These are phyloP conservation scores for Pagetopsis macropterus DNA, from an alignment of 2,797 vertebrate genomes.

Conservation along the genomic window DNA sequence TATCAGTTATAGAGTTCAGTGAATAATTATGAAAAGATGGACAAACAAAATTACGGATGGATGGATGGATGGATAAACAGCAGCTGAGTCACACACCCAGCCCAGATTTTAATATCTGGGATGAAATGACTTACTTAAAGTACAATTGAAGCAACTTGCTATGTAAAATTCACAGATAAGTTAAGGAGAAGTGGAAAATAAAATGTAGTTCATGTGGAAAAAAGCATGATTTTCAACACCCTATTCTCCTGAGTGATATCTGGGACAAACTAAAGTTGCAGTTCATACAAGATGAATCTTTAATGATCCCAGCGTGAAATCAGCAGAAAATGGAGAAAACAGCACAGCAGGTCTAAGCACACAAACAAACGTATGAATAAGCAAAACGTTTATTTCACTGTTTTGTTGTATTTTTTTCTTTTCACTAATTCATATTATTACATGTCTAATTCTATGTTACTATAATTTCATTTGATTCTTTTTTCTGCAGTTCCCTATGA, in stretches of 20 bases:
- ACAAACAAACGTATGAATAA: constrained; percentile 13
- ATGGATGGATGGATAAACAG: neutral
- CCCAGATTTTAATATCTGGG: constrained; percentile 2
- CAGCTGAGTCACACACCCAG: constrained; percentile 22
- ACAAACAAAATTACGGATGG: too few species aligned
- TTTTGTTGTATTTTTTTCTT: neutral
- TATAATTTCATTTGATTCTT: neutral
- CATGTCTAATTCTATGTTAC: neutral
- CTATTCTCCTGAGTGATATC: constrained; percentile 42
- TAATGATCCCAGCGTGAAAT: constrained; percentile 52
- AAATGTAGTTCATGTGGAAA: constrained; percentile 37
- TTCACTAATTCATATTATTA: neutral
- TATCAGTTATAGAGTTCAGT: neutral
- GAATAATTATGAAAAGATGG: neutral
- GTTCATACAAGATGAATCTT: constrained; percentile 52
- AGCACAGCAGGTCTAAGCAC: constrained; percentile 9
- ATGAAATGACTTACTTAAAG: constrained; percentile 19
- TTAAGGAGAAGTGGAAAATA: constrained; percentile 22
- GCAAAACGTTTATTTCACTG: neutral
- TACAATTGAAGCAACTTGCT: constrained; percentile 6
- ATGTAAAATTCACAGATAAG: constrained; percentile 12
- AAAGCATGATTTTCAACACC: constrained; percentile 11
- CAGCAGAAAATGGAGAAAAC: constrained; percentile 29
- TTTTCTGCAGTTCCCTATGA: constrained; percentile 89
- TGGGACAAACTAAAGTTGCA: constrained; percentile 47